Conservation (phyloP, 2,113 vertebrate genomes). For the Gadus macrocephalus region DNA sequence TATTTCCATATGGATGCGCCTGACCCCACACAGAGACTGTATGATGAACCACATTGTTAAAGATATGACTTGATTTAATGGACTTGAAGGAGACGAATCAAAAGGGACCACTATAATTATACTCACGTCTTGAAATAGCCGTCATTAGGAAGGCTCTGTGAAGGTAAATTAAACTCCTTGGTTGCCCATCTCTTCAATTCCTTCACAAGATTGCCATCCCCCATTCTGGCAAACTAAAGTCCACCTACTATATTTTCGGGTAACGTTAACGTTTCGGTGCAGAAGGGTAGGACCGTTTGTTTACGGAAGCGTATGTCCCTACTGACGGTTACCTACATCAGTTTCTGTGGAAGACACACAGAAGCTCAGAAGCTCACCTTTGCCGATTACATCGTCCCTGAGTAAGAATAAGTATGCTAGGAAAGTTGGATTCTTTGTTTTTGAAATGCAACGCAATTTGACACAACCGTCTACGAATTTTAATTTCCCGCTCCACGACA, state of each 20-base stretch:
- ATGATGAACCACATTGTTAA: background rate
- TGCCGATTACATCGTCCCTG: too few relatives aligned
- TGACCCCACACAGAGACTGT: slow-evolving; percentile 70
- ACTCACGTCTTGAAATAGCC: slow-evolving; percentile 70
- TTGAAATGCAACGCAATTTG: too few relatives aligned
- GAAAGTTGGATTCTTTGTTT: too few relatives aligned
- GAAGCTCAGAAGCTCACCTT: too few relatives aligned
- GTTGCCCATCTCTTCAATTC: slow-evolving; percentile 69
- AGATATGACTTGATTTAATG: background rate
- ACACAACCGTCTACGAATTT: too few relatives aligned
- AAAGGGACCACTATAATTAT: background rate
- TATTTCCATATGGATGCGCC: slow-evolving; percentile 75
- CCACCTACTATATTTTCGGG: background rate
- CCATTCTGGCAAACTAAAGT: slow-evolving; percentile 41
- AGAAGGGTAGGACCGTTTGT: too few relatives aligned
- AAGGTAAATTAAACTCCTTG: slow-evolving; percentile 64
- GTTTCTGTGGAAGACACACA: too few relatives aligned
- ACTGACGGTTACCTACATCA: too few relatives aligned
- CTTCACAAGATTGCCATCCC: slow-evolving; percentile 52
- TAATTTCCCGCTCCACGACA: slow-evolving; percentile 45
- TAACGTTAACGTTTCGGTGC: too few relatives aligned
- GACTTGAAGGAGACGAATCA: background rate
- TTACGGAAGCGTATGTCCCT: too few relatives aligned
- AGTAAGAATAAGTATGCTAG: too few relatives aligned
- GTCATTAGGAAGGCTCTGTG: slow-evolving; percentile 61